Percentiles rank a stretch among this genome's conserved stretches.
phyloP scores from a whole-genome alignment of 92 coral and sea anemone species.

The Epizoanthus illoricatus region DNA sequence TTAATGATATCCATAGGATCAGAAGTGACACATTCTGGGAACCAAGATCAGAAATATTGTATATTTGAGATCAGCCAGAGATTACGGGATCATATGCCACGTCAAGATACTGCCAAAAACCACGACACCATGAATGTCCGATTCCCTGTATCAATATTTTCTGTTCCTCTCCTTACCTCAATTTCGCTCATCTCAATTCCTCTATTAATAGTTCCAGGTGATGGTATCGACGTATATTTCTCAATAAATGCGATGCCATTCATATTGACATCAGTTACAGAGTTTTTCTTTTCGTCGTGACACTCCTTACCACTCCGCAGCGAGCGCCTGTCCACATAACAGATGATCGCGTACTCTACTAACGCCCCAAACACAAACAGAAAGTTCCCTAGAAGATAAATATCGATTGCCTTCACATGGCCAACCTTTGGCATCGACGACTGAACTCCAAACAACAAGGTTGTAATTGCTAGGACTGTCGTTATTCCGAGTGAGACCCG shows the following conservation, averaged over 20 bases:
- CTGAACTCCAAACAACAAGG: conserved; percentile 59
- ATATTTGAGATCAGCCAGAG: no score
- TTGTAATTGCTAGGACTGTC: conserved; percentile 67
- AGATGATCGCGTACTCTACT: conserved; percentile 58
- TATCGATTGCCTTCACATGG: conserved; percentile 61
- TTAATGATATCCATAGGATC: no score
- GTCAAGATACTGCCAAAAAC: no score
- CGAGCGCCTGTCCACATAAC: conserved; percentile 43
- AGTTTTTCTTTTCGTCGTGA: background rate
- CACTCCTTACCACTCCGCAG: background rate
- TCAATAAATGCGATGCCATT: background rate
- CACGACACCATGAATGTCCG: no score
- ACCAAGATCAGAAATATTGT: no score
- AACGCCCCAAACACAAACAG: conserved; percentile 61
- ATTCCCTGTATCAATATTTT: no score
- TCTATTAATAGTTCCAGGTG: background rate
- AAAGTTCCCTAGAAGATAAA: conserved; percentile 54
- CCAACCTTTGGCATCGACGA: conserved; percentile 61
- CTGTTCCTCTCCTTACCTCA: no score
- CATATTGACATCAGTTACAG: background rate
- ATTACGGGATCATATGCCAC: no score
- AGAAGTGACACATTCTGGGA: no score
- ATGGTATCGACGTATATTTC: background rate
- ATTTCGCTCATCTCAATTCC: no score
- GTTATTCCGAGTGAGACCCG: conserved; percentile 75